Conservation (phyloP, 1,140 invertebrate genomes). For the Drosophila rufa region DNA sequence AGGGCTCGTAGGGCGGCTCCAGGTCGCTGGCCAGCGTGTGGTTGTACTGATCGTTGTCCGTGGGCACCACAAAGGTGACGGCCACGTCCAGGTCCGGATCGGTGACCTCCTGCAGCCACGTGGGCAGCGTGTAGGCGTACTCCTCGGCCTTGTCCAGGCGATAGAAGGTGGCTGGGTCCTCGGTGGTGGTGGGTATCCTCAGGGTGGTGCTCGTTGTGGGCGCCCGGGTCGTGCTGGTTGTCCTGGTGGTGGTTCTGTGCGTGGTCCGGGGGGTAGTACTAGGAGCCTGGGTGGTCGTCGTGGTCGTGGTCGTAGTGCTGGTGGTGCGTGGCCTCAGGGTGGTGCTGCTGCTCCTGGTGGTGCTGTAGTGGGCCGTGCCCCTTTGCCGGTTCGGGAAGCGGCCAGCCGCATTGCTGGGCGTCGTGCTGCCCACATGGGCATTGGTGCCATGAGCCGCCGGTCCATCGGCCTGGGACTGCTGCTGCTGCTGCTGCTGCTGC, state of each 20-base stretch:
- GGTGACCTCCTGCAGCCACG: slow-evolving; percentile 77
- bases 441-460: slow-evolving; percentile 66
- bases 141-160: slow-evolving; percentile 54
- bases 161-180: slow-evolving; percentile 61
- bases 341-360: slow-evolving; percentile 52
- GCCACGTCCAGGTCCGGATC: slow-evolving; percentile 81
- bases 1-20: slow-evolving; percentile 76
- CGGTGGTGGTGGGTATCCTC: slow-evolving; percentile 34
- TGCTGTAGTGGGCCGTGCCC: slow-evolving; percentile 69
- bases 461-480: slow-evolving; percentile 20
- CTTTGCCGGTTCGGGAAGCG: slow-evolving; percentile 62
- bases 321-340: slow-evolving; percentile 18
- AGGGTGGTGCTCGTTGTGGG: slow-evolving; percentile 36
- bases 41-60: slow-evolving; percentile 78
- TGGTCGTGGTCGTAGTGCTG: slow-evolving; percentile 23
- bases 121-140: slow-evolving; percentile 75
- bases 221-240: slow-evolving; percentile 36
- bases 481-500: slow-evolving; percentile 16
- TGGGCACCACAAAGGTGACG: slow-evolving; percentile 75
- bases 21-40: slow-evolving; percentile 67
- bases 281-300: slow-evolving; percentile 20
- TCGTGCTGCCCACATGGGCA: slow-evolving; percentile 68
- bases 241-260: slow-evolving; percentile 33
- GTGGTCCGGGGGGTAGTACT: slow-evolving; percentile 21
- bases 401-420: slow-evolving; percentile 35